These are phyloP conservation scores for Nycticebus coucang DNA, from an alignment of 2,113 vertebrate genomes.

Conservation along the genomic window DNA sequence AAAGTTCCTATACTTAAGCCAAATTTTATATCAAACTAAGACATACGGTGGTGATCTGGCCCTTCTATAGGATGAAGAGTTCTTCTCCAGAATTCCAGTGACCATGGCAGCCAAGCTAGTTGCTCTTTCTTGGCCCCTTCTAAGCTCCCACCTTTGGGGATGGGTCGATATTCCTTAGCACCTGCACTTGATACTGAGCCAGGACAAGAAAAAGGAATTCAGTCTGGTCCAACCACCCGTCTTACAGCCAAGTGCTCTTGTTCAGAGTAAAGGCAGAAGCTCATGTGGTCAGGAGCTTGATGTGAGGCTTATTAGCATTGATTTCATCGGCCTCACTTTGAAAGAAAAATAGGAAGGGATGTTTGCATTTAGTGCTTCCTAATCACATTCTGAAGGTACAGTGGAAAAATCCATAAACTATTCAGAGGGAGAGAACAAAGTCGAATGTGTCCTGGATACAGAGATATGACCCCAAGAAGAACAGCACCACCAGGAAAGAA, in stretches of 20 bases:
- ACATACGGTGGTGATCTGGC: neutral
- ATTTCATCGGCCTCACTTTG: neutral
- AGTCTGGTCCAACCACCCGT: neutral
- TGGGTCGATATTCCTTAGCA: neutral
- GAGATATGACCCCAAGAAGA: neutral
- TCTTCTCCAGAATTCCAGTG: neutral
- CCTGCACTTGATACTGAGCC: neutral
- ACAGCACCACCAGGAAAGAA: neutral
- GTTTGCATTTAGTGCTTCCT: neutral
- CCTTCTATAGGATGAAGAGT: neutral
- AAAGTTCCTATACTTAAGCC: neutral
- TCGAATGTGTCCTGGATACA: accelerated
- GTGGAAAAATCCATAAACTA: neutral
- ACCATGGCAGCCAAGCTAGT: neutral
- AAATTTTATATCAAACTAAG: neutral
- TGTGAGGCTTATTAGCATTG: neutral
- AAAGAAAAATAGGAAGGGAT: neutral
- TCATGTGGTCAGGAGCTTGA: neutral
- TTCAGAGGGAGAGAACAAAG: neutral
- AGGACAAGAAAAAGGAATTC: neutral
- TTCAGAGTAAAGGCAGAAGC: neutral
- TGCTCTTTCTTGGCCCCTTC: neutral
- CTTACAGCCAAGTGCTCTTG: neutral
- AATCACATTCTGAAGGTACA: neutral
- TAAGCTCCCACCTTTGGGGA: neutral